A percentile compares a stretch with the other conserved stretches of the same genome.
Evolutionary conservation across 2,113 vertebrate genomes (phyloP).

Genomic region (Oncorhynchus keta): DNA sequence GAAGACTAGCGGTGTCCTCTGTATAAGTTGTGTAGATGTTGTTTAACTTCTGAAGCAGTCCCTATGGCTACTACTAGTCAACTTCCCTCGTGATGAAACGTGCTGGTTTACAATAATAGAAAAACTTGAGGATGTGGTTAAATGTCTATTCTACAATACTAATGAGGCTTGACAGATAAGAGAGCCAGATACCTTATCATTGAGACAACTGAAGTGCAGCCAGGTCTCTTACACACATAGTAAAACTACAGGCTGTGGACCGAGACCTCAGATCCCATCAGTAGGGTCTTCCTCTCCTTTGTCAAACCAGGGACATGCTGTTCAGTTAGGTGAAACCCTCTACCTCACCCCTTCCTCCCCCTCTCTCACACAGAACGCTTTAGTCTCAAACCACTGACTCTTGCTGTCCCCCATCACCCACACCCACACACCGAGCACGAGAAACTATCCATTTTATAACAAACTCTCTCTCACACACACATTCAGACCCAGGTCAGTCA

Average conservation of each 20-base stretch:
- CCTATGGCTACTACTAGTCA: not conserved
- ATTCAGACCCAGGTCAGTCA: conserved; percentile 28
- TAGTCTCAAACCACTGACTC: conserved; percentile 8
- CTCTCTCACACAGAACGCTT: not conserved
- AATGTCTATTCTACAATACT: conserved; percentile 42
- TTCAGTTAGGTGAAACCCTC: not conserved
- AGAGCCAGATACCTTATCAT: conserved; percentile 67
- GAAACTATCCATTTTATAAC: not conserved
- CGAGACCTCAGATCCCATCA: not conserved
- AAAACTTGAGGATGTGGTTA: not conserved
- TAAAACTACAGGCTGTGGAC: conserved; percentile 10
- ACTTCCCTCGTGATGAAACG: not conserved
- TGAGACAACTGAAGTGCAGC: conserved; percentile 62
- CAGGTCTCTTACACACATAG: conserved; percentile 48
- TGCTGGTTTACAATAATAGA: conserved; percentile 21
- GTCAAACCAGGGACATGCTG: not conserved
- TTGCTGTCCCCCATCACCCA: not conserved
- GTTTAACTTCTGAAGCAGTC: not conserved
- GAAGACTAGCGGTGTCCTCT: not conserved
- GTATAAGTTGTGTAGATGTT: not conserved
- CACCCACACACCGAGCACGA: not conserved
- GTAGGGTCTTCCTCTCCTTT: not conserved
- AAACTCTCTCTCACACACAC: not conserved
- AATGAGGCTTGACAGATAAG: conserved; percentile 72
- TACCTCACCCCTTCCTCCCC: not conserved